A percentile compares a stretch with the other conserved stretches of the same genome.
These are phyloP conservation scores for Dolichoris vasculosae DNA, from an alignment of 1,140 invertebrate genomes.

Conservation along the genomic window DNA sequence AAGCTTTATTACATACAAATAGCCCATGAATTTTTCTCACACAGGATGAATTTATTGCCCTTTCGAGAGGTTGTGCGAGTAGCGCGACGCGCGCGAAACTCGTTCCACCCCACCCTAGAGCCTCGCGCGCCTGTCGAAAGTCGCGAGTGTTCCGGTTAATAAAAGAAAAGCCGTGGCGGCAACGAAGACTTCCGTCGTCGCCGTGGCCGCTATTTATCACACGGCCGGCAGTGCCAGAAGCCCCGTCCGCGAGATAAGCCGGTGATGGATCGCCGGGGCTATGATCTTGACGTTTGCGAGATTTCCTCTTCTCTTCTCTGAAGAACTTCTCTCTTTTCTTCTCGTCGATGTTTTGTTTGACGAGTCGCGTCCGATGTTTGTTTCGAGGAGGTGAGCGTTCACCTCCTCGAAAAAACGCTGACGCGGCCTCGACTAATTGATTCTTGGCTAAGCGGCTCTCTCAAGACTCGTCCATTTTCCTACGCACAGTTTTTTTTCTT, in stretches of 20 bases:
- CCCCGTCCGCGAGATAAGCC: conserved; percentile 37
- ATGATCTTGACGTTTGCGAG: conserved; percentile 24
- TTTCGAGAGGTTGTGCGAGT: background rate
- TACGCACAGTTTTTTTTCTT: background rate
- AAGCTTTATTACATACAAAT: conserved; percentile 45
- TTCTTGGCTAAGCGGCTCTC: background rate
- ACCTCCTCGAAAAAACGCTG: background rate
- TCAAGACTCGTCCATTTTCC: background rate
- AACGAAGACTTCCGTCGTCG: conserved; percentile 16
- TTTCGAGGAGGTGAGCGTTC: background rate
- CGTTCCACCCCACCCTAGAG: background rate
- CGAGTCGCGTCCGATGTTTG: background rate
- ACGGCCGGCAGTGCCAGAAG: background rate
- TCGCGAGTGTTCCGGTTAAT: background rate
- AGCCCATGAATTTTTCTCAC: conserved; percentile 45
- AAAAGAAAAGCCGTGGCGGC: background rate
- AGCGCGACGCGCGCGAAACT: conserved; percentile 15
- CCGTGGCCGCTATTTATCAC: conserved; percentile 30
- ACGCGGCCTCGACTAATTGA: background rate
- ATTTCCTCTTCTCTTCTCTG: background rate
- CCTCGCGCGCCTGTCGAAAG: background rate
- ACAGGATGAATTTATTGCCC: conserved; percentile 40
- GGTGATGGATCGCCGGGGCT: conserved; percentile 38
- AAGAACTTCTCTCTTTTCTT: background rate
- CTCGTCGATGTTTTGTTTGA: background rate